Base-by-base conservation (phyloP, 2,113 vertebrate species). In the Hiodon tergisus region DNA sequence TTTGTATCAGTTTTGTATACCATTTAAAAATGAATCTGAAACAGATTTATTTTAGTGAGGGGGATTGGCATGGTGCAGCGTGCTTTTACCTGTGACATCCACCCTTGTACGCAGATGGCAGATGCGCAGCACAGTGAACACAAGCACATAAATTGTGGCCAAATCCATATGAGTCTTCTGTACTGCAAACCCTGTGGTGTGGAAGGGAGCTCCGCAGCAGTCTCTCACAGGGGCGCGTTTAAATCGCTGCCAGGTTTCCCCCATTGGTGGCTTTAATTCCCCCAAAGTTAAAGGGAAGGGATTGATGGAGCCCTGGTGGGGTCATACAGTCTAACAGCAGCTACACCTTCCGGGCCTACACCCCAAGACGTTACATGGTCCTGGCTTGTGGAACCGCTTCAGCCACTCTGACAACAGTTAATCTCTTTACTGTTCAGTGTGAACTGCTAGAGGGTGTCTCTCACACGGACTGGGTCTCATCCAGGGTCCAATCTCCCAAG, bases 21-120 rank as follows among this genome's bases (percentile, higher is more conserved):
- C 46, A 13, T 59, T 50, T n/a, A 48, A n/a, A 54, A 16, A 67
- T 67, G 54, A 50, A 46, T 46, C 63, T 75, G 73, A 75, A n/a
- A 68, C 63, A 50, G 54, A 68, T 57, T 11, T 55, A 46, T 4
- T 17, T 55, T 59, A 47, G 46, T 53, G 16, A 50, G 52, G 67
- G 6, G 17, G 11, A 58, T 10, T 59, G 17, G 8, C 31, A 17
- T 7, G 4, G 54, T 54, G 54, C n/a, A 2, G 9, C 2, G 46
- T 16, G 13, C 6, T 66, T 5, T 3, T 66, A 16, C 31, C 7
- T 46, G 8, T 13, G 59, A 8, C 10, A 6, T n/a, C 6, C 60
- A 53, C 9, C 4, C 31, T 6, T 6, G 54, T 57, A 52, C 54
- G 8, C 46, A 50, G 53, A 57, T 6, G 13, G 17, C 51, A 63